These are phyloP conservation scores for Formica selysi DNA, from an alignment of 1,140 invertebrate species.

Conservation along the genomic window DNA sequence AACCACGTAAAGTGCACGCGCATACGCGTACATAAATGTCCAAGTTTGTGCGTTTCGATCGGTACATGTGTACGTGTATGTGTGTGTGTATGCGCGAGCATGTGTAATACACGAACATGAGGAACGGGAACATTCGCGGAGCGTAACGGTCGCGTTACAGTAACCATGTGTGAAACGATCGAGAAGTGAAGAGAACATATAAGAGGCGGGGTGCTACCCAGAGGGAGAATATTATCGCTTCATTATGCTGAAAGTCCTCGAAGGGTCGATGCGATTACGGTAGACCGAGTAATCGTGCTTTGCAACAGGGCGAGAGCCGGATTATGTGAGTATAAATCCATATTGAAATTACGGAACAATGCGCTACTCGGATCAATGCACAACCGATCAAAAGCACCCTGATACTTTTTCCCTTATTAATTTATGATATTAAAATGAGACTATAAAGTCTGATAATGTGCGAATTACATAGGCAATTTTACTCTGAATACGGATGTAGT, in stretches of 20 bases:
- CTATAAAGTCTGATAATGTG: neutral
- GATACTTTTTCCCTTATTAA: conserved; percentile 2
- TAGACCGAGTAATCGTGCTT: conserved; percentile 61
- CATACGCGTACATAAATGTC: conserved; percentile 82
- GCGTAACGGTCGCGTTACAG: neutral
- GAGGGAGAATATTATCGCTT: conserved; percentile 73
- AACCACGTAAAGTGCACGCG: conserved; percentile 77
- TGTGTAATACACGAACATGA: neutral
- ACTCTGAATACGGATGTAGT: neutral
- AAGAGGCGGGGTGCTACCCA: neutral
- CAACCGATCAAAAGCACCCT: neutral
- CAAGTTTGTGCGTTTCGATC: conserved; percentile 43
- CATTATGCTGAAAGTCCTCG: conserved; percentile 68
- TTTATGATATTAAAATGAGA: neutral
- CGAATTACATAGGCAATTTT: neutral
- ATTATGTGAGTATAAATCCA: conserved; percentile 49
- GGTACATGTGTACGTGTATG: neutral
- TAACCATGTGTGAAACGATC: conserved; percentile 46
- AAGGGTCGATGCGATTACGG: conserved; percentile 51
- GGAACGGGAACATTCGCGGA: neutral
- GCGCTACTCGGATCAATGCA: neutral
- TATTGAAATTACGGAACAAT: conserved; percentile 43
- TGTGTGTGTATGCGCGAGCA: neutral
- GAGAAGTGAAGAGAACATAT: conserved; percentile 17
- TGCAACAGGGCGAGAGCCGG: conserved; percentile 20